Evolutionary conservation across 2,888 invertebrate species (phyloP), one percentile per base, ranked within the genome.

Genomic region (Erynnis tages): DNA sequence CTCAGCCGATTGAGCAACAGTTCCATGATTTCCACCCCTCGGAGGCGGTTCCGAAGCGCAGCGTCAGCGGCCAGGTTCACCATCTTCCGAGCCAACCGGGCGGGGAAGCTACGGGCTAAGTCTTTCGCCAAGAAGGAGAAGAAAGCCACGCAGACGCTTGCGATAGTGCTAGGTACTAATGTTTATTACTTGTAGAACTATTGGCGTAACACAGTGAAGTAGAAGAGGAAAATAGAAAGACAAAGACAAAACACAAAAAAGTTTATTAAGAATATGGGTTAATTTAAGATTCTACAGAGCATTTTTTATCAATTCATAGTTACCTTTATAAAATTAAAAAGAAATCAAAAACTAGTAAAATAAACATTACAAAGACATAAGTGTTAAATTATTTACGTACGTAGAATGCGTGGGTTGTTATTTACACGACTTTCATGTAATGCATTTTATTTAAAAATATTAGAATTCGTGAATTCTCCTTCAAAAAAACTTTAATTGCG

Each of bases 71-170:
- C 94, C 44, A 92, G 96, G 74, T 96, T 97, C 87, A 96, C 96
- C 66, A 96, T 97, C 77, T 97, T 96, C 90, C 94, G 96, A 76
- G 96, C 96, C 55, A 96, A 97, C 90, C 95, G 97, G 74, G 96
- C 96, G 45, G 96, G 96, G 69, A 97, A 98, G 83, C 95, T 98
- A 80, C 91, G 97, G 30, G 97, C 97, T 73, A 97, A 97, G 78
- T 96, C 96, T 11, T 96, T 97, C 17, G 97, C 97, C 29, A 96
- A 96, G 82, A 97, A 96, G 71, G 99, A 99, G 81, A 93, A 98
- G 63, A 98, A 99, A 81, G 99, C 99, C 10, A 99, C 99, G 14
- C 99, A 99, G 90, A 99, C 99, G 1, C 90, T 99, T 61, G 99
- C 98, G 53, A 98, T 99, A 82, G 99, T 99, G 62, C 92, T 99